Evolutionary conservation across 2,888 invertebrate genomes (phyloP), one percentile per base, ranked within the genome.

Genomic region (Bellardia pandia): DNA sequence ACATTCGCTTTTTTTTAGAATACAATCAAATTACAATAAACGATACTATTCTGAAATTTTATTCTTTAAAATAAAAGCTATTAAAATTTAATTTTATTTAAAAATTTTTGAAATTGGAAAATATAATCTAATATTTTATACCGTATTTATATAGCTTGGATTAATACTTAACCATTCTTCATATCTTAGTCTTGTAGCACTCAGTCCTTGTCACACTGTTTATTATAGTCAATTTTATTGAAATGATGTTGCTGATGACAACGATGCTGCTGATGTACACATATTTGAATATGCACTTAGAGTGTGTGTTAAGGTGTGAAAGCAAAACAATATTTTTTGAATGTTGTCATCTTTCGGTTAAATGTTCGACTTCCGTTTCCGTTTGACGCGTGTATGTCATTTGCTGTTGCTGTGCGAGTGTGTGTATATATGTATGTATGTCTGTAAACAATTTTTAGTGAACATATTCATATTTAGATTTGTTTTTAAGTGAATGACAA

Each of bases 301-400:
- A 45, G 53, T 79, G 45, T 58, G 56, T 56, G 48, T 69, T 74
- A 72, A 87, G 85, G 85, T 87, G 85, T 62, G 56, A 81, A 85
- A 85, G 74, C 72, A 78, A 74, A 85, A 74, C 60, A 48, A 72
- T 78, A 74, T 69, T 66, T 42, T 72, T 66, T 76, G 56, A 85
- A 85, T 74, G 64, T 81, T 87, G 81, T 81, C 87, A 87, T 87
- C 74, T 87, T 87, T 69, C 48, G 81, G 77, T 85, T 87, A 91
- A 92, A 92, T 92, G 92, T 92, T 91, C 91, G 90, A 91, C 91
- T 91, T 91, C 91, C 92, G 92, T 90, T 92, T 91, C 92, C 91
- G 91, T 90, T 90, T 90, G 91, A 90, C 90, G 90, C 90, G 92
- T 89, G 90, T 80, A 51, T 78, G 81, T 85, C 81, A 81, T 87